Evolutionary conservation across 1,140 invertebrate genomes (phyloP).

Genomic region (Anoplophora glabripennis): DNA sequence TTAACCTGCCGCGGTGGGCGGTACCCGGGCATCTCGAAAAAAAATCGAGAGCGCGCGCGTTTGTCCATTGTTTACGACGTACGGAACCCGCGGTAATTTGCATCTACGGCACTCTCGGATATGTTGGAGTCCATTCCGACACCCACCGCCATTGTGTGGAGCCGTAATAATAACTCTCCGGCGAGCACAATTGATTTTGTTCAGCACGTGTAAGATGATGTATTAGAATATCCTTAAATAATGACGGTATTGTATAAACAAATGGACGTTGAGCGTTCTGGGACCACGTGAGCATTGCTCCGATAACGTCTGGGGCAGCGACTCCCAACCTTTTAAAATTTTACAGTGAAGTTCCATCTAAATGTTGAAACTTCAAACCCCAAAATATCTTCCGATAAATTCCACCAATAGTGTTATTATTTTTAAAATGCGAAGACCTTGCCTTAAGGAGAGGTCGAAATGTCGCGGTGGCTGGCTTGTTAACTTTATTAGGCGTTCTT

Average conservation of each 20-base stretch:
- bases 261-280: constrained; percentile 16
- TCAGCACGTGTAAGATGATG: constrained; percentile 45
- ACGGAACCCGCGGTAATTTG: constrained; percentile 39
- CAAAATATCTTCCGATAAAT: too few relatives aligned
- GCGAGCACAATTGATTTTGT: constrained; percentile 44
- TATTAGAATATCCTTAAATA: constrained; percentile 46
- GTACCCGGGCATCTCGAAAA: constrained; percentile 21
- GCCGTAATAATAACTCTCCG: constrained; percentile 42
- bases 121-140: constrained; percentile 40
- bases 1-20: constrained; percentile 15
- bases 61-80: constrained; percentile 36
- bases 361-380: too few relatives aligned
- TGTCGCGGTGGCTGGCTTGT: too few relatives aligned
- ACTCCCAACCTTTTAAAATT: too few relatives aligned
- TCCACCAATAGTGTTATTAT: too few relatives aligned
- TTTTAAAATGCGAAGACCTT: too few relatives aligned
- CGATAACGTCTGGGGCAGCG: too few relatives aligned
- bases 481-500: too few relatives aligned
- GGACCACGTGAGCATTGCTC: too few relatives aligned
- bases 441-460: too few relatives aligned
- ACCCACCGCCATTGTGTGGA: constrained; percentile 44
- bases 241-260: constrained; percentile 45
- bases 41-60: constrained; percentile 28
- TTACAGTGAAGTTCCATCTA: too few relatives aligned
- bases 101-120: constrained; percentile 36